Base-by-base conservation (phyloP, 1,140 invertebrate genomes). In the Drosophila lini region DNA sequence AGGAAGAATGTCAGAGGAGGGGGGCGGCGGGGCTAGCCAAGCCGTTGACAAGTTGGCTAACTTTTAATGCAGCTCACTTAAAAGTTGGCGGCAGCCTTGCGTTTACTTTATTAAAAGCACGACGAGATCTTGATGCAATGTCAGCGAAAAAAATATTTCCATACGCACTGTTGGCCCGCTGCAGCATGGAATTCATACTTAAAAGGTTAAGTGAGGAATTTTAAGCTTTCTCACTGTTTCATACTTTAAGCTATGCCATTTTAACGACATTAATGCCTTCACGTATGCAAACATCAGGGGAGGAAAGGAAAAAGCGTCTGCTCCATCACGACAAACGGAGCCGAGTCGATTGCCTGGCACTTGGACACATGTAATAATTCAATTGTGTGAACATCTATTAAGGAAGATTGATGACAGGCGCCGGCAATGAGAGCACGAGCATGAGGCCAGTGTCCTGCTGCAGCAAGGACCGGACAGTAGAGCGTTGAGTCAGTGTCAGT, bases 371-470 rank as follows among this genome's bases (percentile, higher is more conserved):
- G 84, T 89, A 89, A 89, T 89, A 89, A 89, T 89, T 89, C 84
- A 89, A 89, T 89, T 89, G 84, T 89, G 84, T 89, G 84, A 89
- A 84, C 85, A 89, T 89, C 84, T 89, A 89, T 89, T 89, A 89
- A 89, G 85, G 85, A 89, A 89, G 84, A 89, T 89, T 89, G 84
- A 89, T 89, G 84, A 89, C 85, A 81, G 74, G 69, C 80, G 65
- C 38, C 59, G 67, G 64, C 47, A 74, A 70, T 60, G 59, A 55
- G 78, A 65, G 70, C 41, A 50, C 47, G 28, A 52, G 69, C 47
- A 38, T 22, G 55, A 50, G 69, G 34, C 44, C 64, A 13, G 56
- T 50, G 63, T 64, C 61, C 52, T 70, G 67, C 64, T 68, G 65
- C 65, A 44, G 59, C 55, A 53, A 31, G 22, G 22, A 28, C 50